Conservation (phyloP, 2,113 vertebrate species). For the Plectropomus leopardus region DNA sequence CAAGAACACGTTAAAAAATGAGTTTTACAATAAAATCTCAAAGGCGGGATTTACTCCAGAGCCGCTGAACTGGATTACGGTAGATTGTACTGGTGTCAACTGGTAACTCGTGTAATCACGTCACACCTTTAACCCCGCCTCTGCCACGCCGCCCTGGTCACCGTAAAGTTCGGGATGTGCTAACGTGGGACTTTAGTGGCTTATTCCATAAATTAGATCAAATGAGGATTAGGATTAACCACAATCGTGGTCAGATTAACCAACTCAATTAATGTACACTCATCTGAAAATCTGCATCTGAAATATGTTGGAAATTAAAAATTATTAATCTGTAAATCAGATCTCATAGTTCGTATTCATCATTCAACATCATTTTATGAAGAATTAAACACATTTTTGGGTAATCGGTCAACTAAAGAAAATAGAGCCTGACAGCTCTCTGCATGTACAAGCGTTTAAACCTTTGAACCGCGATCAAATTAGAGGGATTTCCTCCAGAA, state of each 20-base stretch:
- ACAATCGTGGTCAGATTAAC: conserved; percentile 36
- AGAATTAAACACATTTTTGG: no score
- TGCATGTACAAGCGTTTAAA: no score
- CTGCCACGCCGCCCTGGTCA: not conserved
- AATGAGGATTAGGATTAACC: conserved; percentile 75
- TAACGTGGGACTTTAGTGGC: conserved; percentile 48
- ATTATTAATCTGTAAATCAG: not conserved
- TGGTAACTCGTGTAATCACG: not conserved
- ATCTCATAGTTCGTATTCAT: not conserved
- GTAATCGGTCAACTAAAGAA: no score
- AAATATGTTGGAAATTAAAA: no score
- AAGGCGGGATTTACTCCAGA: not conserved
- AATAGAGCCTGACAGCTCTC: no score
- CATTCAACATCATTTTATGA: no score
- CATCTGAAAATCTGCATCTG: not conserved
- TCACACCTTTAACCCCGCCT: not conserved
- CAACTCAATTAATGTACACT: not conserved
- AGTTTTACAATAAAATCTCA: not conserved
- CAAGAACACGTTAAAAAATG: not conserved
- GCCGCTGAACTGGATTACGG: not conserved
- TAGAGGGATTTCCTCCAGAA: no score
- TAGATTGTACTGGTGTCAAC: not conserved
- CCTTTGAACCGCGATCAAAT: no score
- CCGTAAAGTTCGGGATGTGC: conserved; percentile 43
- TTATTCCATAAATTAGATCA: conserved; percentile 69